A percentile compares a stretch with the other conserved stretches of the same genome.
phyloP scores from a whole-genome alignment of 1,140 invertebrate species.

The Psilanteris sp. region DNA sequence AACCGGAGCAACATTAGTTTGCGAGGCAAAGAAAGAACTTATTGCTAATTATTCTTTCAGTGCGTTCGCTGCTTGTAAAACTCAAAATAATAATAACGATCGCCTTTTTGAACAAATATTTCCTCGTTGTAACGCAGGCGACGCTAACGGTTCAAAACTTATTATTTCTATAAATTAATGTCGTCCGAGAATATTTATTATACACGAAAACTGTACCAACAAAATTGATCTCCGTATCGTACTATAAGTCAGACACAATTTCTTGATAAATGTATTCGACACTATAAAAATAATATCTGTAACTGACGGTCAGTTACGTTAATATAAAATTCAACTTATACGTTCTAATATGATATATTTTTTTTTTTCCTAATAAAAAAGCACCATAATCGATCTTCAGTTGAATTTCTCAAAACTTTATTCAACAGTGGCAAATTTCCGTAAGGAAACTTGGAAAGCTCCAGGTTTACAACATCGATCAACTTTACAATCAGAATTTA shows the following conservation, averaged over 20 bases:
- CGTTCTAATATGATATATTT: conserved; percentile 28
- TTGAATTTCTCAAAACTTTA: conserved; percentile 53
- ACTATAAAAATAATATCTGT: neutral
- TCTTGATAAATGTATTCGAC: too few species aligned
- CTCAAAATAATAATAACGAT: conserved; percentile 39
- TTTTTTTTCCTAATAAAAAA: conserved; percentile 34
- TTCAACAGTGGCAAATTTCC: conserved; percentile 53
- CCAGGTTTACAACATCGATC: conserved; percentile 62
- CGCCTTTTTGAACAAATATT: conserved; percentile 11
- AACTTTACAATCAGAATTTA: conserved; percentile 65
- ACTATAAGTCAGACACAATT: too few species aligned
- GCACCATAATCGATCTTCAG: conserved; percentile 54
- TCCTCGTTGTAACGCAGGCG: neutral
- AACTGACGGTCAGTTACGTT: neutral
- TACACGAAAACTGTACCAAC: too few species aligned
- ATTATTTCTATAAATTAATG: too few species aligned
- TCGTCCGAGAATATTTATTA: too few species aligned
- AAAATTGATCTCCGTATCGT: too few species aligned
- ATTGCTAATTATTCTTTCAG: conserved; percentile 62
- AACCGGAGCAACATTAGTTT: conserved; percentile 27
- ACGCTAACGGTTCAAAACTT: too few species aligned
- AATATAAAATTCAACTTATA: conserved; percentile 18
- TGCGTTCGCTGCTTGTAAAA: conserved; percentile 26
- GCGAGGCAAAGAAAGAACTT: conserved; percentile 45
- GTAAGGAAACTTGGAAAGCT: conserved; percentile 48